Percentiles rank a stretch among this genome's conserved stretches.
Evolutionary conservation across 2,113 vertebrate genomes (phyloP).

Genomic region (Apus apus): DNA sequence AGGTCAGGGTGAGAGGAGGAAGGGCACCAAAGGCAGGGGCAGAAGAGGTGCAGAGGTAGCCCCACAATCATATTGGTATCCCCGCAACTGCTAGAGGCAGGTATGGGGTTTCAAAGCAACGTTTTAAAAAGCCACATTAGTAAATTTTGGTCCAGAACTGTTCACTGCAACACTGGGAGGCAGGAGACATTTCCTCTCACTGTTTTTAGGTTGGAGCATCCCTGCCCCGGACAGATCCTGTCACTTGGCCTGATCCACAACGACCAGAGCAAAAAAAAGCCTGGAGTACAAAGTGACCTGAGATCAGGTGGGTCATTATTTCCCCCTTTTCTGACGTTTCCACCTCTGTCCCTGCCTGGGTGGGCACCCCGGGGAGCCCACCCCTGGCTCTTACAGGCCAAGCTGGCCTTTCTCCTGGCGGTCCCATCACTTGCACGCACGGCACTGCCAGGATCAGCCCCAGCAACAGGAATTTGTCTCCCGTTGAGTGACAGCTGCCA

Average conservation of each 20-base stretch:
- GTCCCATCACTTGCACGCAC: background rate
- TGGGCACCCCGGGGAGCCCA: background rate
- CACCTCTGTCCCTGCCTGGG: background rate
- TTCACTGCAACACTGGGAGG: background rate
- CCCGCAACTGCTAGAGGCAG: background rate
- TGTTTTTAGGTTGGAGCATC: background rate
- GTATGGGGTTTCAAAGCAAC: background rate
- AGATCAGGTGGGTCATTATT: background rate
- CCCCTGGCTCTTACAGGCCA: background rate
- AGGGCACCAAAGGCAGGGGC: background rate
- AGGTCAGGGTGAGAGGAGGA: background rate
- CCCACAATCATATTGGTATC: background rate
- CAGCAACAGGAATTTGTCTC: slow-evolving; percentile 24
- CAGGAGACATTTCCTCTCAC: background rate
- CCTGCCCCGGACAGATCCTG: rapidly evolving
- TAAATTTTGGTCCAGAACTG: background rate
- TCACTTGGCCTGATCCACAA: background rate
- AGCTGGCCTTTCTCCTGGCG: background rate
- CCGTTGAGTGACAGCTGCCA: slow-evolving; percentile 52
- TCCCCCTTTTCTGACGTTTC: background rate
- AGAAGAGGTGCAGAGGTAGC: background rate
- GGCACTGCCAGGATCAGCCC: background rate
- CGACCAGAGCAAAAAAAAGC: background rate
- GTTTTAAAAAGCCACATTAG: rapidly evolving
- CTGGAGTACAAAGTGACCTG: background rate